Conservation (phyloP, 2,113 vertebrate genomes). For the Dipodomys merriami region DNA sequence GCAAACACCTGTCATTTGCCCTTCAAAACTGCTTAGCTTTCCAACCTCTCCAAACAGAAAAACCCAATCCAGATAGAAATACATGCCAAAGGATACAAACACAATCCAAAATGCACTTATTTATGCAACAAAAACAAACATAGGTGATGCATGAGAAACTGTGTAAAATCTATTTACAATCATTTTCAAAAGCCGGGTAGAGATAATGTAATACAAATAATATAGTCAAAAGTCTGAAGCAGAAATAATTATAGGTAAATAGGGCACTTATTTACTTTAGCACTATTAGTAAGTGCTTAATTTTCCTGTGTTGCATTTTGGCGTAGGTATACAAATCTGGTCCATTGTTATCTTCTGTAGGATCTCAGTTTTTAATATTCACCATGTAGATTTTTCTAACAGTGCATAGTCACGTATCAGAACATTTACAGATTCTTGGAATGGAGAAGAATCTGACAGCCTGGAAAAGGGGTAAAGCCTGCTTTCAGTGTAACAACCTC, state of each 20-base stretch:
- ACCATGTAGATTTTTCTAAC: background rate
- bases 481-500: background rate
- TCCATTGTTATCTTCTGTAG: background rate
- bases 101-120: background rate
- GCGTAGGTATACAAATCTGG: background rate
- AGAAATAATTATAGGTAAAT: slow-evolving; percentile 18
- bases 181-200: background rate
- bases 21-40: background rate
- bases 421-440: background rate
- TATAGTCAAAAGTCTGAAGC: background rate
- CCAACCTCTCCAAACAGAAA: background rate
- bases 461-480: background rate
- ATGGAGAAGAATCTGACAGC: background rate
- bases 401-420: background rate
- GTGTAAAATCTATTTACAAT: slow-evolving; percentile 6
- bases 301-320: background rate
- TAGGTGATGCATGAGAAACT: background rate
- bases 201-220: slow-evolving; percentile 27
- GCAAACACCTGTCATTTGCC: background rate
- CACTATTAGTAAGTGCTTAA: background rate
- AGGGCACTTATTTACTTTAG: slow-evolving; percentile 1
- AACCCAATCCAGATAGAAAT: background rate
- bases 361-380: background rate
- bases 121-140: slow-evolving; percentile 20
- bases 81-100: background rate